A percentile compares a stretch with the other conserved stretches of the same genome.
Conservation (phyloP, 2,113 vertebrate genomes). For the Myrmecobius fasciatus region DNA sequence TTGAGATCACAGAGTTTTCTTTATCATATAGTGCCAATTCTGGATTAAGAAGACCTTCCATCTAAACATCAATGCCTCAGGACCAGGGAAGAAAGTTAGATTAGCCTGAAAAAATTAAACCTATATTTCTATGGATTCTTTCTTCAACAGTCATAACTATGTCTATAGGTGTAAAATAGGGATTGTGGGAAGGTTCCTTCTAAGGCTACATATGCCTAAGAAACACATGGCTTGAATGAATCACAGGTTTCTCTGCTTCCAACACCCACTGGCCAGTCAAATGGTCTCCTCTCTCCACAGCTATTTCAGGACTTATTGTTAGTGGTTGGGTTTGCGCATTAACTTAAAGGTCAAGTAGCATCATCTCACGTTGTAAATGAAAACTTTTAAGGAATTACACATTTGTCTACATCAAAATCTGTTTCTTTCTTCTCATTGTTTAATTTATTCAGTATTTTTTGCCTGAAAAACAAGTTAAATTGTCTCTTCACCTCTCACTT, state of each 20-base stretch:
- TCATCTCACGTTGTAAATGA: not conserved
- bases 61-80: not conserved
- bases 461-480: slow-evolving; percentile 54
- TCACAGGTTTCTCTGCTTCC: not conserved
- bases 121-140: not conserved
- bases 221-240: not conserved
- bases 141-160: not conserved
- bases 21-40: too few relatives aligned
- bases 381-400: not conserved
- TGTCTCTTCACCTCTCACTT: slow-evolving; percentile 57
- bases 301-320: not conserved
- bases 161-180: not conserved
- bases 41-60: not conserved
- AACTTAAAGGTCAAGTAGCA: slow-evolving; percentile 1
- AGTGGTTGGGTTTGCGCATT: not conserved
- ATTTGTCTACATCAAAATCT: not conserved
- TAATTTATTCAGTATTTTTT: slow-evolving; percentile 63
- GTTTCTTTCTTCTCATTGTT: not conserved
- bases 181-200: not conserved
- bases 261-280: not conserved
- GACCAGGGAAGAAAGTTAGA: not conserved
- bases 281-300: not conserved
- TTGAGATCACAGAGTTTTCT: too few relatives aligned
- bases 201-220: not conserved
- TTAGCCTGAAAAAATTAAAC: not conserved